phyloP scores from a whole-genome alignment of 2,888 invertebrate species.

The Drepana falcataria region DNA sequence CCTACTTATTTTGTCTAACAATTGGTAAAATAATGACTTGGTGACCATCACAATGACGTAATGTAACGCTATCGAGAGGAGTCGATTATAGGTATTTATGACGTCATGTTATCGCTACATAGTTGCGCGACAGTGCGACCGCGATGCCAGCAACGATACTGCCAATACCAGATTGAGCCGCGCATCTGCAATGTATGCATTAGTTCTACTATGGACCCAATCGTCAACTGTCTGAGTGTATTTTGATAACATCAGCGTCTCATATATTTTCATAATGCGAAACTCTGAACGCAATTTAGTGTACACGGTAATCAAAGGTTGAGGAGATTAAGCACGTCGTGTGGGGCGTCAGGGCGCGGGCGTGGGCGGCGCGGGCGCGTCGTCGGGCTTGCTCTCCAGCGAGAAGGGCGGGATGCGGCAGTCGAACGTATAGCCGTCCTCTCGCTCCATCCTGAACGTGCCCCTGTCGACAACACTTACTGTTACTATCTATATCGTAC shows the following conservation, averaged over 20 bases:
- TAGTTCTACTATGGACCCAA: background rate
- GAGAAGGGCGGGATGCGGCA: conserved; percentile 98
- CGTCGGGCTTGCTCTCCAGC: conserved; percentile 94
- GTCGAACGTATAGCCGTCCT: conserved; percentile 97
- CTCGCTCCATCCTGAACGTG: conserved; percentile 97
- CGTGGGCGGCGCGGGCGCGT: conserved; percentile 57
- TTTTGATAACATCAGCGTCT: conserved; percentile 4
- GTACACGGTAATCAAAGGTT: background rate
- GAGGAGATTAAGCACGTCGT: background rate
- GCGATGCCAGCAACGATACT: background rate
- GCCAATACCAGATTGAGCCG: background rate
- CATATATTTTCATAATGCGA: conserved; percentile 1
- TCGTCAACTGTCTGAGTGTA: background rate
- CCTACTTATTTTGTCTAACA: conserved; percentile 6
- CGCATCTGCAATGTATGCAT: background rate
- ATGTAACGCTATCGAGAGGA: background rate
- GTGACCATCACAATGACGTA: conserved; percentile 18
- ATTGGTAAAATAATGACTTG: conserved; percentile 26
- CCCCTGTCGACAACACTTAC: conserved; percentile 73
- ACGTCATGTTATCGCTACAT: background rate
- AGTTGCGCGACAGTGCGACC: background rate
- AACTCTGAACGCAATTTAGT: background rate
- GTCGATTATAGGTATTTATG: background rate
- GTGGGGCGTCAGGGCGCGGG: conserved; percentile 40
- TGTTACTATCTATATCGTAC: background rate